Evolutionary conservation across 2,888 invertebrate species (phyloP).

Genomic region (Dynastes grantii): DNA sequence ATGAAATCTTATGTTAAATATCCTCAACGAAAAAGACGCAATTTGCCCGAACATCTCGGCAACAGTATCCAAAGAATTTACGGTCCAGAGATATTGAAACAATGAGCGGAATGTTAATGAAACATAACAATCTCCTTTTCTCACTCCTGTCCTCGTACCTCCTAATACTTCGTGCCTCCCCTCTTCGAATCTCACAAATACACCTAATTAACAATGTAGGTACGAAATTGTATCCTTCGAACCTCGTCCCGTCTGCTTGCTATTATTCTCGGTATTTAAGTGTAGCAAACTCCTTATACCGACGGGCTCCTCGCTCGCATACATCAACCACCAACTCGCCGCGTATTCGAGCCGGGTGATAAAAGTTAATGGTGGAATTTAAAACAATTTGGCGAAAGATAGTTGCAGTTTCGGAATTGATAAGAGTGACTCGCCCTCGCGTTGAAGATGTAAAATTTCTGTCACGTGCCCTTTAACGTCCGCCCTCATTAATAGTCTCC

Average conservation of each 20-base stretch:
- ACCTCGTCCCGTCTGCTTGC: background rate
- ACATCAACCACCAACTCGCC: conserved; percentile 30
- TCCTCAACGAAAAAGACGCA: background rate
- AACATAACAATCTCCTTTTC: conserved; percentile 30
- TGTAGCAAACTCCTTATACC: background rate
- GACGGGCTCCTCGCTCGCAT: background rate
- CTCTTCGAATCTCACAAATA: conserved; percentile 19
- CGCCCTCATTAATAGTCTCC: conserved; percentile 12
- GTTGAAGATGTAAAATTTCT: conserved; percentile 23
- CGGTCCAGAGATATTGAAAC: conserved; percentile 29
- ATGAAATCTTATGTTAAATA: conserved; percentile 4
- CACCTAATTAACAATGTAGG: conserved; percentile 31
- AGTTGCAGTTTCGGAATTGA: conserved; percentile 23
- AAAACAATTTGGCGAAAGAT: conserved; percentile 34
- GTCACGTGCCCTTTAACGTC: conserved; percentile 13
- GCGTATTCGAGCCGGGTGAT: background rate
- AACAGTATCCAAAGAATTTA: conserved; percentile 28
- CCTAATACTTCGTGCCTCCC: background rate
- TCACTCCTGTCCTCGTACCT: background rate
- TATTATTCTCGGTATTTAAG: conserved; percentile 22
- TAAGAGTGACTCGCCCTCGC: background rate
- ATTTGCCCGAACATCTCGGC: conserved; percentile 13
- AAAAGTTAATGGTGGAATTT: conserved; percentile 30
- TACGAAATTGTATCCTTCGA: conserved; percentile 21
- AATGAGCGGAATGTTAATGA: conserved; percentile 35